A percentile compares a stretch with the other conserved stretches of the same genome.
These are phyloP conservation scores for Athalia rosae DNA, from an alignment of 2,888 invertebrate species.

Conservation along the genomic window DNA sequence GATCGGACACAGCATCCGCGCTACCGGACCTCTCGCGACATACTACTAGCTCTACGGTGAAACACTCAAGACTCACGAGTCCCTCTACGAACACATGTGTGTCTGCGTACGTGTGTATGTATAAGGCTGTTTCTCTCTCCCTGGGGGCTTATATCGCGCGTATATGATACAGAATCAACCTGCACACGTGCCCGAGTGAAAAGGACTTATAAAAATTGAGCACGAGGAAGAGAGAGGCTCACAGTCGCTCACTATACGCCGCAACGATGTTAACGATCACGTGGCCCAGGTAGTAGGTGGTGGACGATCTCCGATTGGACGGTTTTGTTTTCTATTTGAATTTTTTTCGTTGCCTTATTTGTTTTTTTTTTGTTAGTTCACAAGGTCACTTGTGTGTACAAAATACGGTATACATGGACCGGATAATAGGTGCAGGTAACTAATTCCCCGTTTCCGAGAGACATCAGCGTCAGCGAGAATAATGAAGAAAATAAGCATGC, in stretches of 20 bases:
- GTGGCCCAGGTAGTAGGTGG: constrained; percentile 16
- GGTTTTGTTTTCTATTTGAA: not conserved
- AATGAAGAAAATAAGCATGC: too few relatives aligned
- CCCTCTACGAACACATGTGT: not conserved
- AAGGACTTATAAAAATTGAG: not conserved
- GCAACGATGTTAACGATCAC: constrained; percentile 26
- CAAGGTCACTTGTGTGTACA: not conserved
- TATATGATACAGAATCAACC: not conserved
- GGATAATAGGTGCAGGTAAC: too few relatives aligned
- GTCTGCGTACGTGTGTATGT: not conserved
- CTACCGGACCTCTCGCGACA: constrained; percentile 62
- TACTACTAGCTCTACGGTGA: constrained; percentile 52
- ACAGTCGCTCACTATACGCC: not conserved
- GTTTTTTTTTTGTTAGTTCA: not conserved
- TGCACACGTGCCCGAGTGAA: constrained; percentile 14
- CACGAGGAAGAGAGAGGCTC: constrained; percentile 8
- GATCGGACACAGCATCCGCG: constrained; percentile 54
- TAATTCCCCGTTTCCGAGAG: too few relatives aligned
- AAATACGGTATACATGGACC: not conserved
- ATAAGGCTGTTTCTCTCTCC: constrained; percentile 19
- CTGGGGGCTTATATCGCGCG: not conserved
- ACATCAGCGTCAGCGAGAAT: too few relatives aligned
- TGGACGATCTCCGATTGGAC: constrained; percentile 5
- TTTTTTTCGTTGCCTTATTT: not conserved
- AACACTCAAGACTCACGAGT: constrained; percentile 30